Conservation (phyloP, 1,140 invertebrate genomes). For the Brevipalpus yothersi region DNA sequence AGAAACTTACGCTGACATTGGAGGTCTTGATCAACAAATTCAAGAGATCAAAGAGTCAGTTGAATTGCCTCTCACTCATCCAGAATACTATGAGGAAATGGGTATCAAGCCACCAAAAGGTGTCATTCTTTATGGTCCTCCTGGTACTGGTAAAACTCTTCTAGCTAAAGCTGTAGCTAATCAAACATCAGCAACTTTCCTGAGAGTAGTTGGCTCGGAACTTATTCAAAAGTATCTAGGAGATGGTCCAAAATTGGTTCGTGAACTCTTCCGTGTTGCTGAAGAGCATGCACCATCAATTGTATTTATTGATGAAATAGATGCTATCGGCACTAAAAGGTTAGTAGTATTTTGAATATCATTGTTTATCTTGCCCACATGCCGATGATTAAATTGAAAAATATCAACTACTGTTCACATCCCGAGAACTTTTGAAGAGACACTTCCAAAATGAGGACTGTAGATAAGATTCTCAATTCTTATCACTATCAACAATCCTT, state of each 20-base stretch:
- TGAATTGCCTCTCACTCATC: slow-evolving; percentile 91
- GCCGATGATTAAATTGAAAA: not conserved
- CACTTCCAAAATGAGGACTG: not conserved
- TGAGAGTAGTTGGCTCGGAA: slow-evolving; percentile 93
- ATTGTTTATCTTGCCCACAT: not conserved
- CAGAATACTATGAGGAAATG: slow-evolving; percentile 99
- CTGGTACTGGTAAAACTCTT: slow-evolving; percentile 90
- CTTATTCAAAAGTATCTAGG: slow-evolving; percentile 98
- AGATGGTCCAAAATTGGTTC: slow-evolving; percentile 92
- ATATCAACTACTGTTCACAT: slow-evolving; percentile 1
- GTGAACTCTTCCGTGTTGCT: slow-evolving; percentile 90
- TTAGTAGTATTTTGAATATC: slow-evolving; percentile 8
- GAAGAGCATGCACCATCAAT: slow-evolving; percentile 99
- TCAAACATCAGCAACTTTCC: slow-evolving; percentile 96
- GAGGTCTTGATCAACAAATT: slow-evolving; percentile 96
- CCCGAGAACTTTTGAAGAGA: not conserved
- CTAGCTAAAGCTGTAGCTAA: slow-evolving; percentile 97
- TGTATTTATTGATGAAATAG: slow-evolving; percentile 99
- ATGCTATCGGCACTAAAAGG: slow-evolving; percentile 95
- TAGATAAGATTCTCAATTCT: not conserved
- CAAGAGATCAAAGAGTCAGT: slow-evolving; percentile 99
- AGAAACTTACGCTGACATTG: slow-evolving; percentile 99
- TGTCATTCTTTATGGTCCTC: slow-evolving; percentile 92
- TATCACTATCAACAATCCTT: not conserved
- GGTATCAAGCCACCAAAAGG: slow-evolving; percentile 98